These are phyloP conservation scores for Protomyctophum bolini DNA, from an alignment of 2,113 vertebrate species.

Conservation along the genomic window DNA sequence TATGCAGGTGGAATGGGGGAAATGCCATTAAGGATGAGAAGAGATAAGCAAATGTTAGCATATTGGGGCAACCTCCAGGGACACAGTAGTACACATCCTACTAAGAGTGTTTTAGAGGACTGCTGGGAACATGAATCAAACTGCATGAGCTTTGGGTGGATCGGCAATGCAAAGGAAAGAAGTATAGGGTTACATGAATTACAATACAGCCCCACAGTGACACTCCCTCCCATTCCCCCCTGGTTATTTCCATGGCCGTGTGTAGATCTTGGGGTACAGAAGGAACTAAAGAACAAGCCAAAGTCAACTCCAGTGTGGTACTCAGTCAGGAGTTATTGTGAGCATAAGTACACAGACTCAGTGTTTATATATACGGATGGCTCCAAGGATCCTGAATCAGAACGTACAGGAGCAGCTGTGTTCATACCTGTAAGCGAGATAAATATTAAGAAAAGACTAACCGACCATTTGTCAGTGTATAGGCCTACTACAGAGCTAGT, in stretches of 20 bases:
- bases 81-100: background rate
- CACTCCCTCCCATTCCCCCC: background rate
- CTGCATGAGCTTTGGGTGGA: background rate
- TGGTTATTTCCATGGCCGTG: background rate
- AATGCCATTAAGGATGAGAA: background rate
- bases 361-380: background rate
- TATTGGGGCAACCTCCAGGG: background rate
- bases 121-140: slow-evolving; percentile 6
- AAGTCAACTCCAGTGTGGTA: too few species aligned
- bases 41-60: background rate
- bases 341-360: too few species aligned
- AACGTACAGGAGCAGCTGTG: too few species aligned
- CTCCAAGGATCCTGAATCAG: background rate
- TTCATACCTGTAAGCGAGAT: too few species aligned
- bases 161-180: background rate
- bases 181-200: too few species aligned
- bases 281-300: too few species aligned
- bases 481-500: too few species aligned
- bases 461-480: too few species aligned
- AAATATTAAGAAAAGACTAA: too few species aligned
- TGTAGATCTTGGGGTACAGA: background rate
- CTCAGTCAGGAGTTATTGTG: too few species aligned
- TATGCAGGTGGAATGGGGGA: slow-evolving; percentile 8
- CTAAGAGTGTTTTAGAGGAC: background rate
- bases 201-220: too few species aligned